Base-by-base conservation (phyloP, 1,140 invertebrate species). In the Whitmania pigra region DNA sequence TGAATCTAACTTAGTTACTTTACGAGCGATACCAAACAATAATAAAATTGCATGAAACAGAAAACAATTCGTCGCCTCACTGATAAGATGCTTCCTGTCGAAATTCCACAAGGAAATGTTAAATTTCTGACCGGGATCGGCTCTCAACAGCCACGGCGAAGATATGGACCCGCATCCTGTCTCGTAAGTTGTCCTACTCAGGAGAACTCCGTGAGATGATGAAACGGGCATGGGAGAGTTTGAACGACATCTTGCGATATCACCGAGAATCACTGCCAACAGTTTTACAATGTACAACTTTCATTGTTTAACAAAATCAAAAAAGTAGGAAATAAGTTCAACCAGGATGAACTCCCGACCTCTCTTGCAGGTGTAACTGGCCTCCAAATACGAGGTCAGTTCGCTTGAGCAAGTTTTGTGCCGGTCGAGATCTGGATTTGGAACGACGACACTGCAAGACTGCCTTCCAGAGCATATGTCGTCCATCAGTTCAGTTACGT, bases 31-130 rank as follows among this genome's bases (percentile, higher is more conserved):
- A 36, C 2, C 31, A 36, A 36, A 36, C 31, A 49, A 49, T 11
- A 3, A 49, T 49, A 15, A 49, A 11, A 49, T 49, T 49, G 0
- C 43, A 15, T 11, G 11, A 17, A 49, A 49, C 13, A 7, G 5
- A 49, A 17, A 22, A 69, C 43, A 29, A n/a, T 22, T 69, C 67
- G 22, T 22, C 36, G 36, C 22, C 27, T 69, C n/a, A 40, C 67
- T 49, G 36, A 25, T 25, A 63, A 22, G 22, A 25, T 31, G 22
- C 57, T 29, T 53, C 29, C 25, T 43, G 53, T 25, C 57, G 54
- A 71, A 60, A 53, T 71, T 66, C 71, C 71, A 71, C 5, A 71
- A 55, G 20, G 53, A 60, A 25, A 71, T 53, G 71, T 71, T 71
- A 17, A 71, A 29, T 25, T 15, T 20, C 71, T 71, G 71, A 20